Percentiles rank a stretch among this genome's conserved stretches.
Conservation (phyloP, 2,888 invertebrate genomes). For the Chymomyza fuscimana region DNA sequence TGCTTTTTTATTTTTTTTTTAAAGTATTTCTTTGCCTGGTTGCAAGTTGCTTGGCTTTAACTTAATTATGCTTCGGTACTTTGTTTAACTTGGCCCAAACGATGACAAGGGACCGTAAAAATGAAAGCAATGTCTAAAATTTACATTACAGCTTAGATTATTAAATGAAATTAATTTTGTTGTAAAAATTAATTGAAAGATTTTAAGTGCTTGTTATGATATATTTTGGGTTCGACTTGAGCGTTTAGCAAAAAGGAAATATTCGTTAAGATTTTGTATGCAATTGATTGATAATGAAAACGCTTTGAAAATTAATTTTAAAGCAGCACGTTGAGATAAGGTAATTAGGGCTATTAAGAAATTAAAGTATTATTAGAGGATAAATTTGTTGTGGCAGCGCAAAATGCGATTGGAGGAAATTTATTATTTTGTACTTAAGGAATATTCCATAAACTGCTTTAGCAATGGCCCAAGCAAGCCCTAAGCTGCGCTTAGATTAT, state of each 20-base stretch:
- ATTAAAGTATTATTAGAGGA: not conserved
- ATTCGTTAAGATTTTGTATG: not conserved
- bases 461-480: too few relatives aligned
- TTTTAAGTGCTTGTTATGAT: not conserved
- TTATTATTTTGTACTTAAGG: too few relatives aligned
- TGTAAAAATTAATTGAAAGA: not conserved
- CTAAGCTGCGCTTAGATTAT: too few relatives aligned
- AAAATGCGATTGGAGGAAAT: too few relatives aligned
- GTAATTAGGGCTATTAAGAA: not conserved
- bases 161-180: slow-evolving; percentile 50
- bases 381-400: too few relatives aligned
- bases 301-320: not conserved
- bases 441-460: too few relatives aligned
- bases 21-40: slow-evolving; percentile 32
- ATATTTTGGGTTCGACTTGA: not conserved
- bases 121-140: slow-evolving; percentile 42
- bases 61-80: slow-evolving; percentile 55
- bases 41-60: slow-evolving; percentile 50
- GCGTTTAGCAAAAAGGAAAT: not conserved
- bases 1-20: not conserved
- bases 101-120: slow-evolving; percentile 29
- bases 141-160: slow-evolving; percentile 63
- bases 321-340: not conserved
- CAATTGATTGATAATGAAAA: not conserved
- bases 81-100: slow-evolving; percentile 37